Evolutionary conservation across 2,113 vertebrate genomes (phyloP).

Genomic region (Calonectris borealis): DNA sequence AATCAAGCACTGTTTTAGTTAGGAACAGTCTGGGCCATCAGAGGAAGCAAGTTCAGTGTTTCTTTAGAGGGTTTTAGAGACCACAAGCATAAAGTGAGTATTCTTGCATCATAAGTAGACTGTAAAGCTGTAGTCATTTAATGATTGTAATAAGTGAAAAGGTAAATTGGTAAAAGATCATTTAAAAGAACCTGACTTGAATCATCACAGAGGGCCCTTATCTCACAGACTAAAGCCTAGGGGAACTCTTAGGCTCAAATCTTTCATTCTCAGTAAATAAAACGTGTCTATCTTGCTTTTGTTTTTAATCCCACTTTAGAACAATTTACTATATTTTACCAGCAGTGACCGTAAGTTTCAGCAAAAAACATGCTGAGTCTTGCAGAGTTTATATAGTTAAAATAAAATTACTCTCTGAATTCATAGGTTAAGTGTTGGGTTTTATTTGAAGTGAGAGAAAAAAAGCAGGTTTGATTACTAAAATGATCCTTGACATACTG

Average conservation of each 20-base stretch:
- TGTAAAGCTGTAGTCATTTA: background rate
- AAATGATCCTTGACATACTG: slow-evolving; percentile 37
- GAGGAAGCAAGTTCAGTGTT: background rate
- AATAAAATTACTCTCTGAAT: background rate
- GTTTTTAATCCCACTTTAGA: background rate
- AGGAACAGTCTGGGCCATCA: background rate
- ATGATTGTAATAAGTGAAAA: background rate
- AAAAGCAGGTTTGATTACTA: slow-evolving; percentile 13
- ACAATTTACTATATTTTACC: background rate
- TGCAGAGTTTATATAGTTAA: background rate
- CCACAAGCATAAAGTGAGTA: background rate
- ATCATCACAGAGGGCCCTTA: background rate
- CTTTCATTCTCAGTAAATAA: background rate
- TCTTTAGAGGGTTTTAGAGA: background rate
- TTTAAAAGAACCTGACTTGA: background rate
- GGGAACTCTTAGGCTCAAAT: background rate
- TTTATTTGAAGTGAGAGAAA: background rate
- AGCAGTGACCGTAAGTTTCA: background rate
- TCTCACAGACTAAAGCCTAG: background rate
- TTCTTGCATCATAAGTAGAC: background rate
- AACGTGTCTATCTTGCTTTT: background rate
- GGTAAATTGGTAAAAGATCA: background rate
- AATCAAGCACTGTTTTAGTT: background rate
- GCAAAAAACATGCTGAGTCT: background rate
- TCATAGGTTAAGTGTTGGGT: background rate